phyloP scores from a whole-genome alignment of 30 jellyfish, hydroid and myxozoan species.

The Aurelia coerulea region DNA sequence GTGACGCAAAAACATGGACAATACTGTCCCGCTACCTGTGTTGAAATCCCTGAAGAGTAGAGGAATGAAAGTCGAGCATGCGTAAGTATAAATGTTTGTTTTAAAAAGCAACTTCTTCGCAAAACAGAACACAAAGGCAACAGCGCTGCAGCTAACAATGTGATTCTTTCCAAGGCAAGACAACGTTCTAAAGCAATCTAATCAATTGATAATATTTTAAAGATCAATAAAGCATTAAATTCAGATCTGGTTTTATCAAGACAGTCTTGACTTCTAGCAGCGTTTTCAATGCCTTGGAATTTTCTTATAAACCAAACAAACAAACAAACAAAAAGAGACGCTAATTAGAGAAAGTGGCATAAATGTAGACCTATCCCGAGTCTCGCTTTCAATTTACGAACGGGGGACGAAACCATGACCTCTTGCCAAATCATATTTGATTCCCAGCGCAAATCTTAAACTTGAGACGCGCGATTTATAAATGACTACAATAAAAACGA shows the following conservation, averaged over 20 bases:
- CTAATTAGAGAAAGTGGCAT: slow-evolving; percentile 18
- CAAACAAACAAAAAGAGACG: slow-evolving; percentile 18
- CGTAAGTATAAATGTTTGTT: slow-evolving; percentile 13
- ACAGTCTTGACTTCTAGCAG: slow-evolving; percentile 8
- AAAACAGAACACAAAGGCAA: slow-evolving; percentile 9
- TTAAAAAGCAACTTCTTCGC: background rate
- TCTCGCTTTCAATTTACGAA: slow-evolving; percentile 10
- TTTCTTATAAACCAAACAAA: background rate
- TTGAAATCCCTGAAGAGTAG: slow-evolving; percentile 13
- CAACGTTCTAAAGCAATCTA: slow-evolving; percentile 1
- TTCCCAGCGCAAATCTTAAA: slow-evolving; percentile 7
- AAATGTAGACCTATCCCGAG: slow-evolving; percentile 7
- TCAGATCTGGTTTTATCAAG: background rate
- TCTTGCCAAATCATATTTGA: slow-evolving; percentile 30
- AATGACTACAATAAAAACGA: background rate
- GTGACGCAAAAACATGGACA: slow-evolving; percentile 19
- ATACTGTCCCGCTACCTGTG: slow-evolving; percentile 26
- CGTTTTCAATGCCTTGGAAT: slow-evolving; percentile 29
- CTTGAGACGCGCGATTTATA: slow-evolving; percentile 12
- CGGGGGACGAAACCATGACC: slow-evolving; percentile 20
- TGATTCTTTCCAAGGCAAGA: slow-evolving; percentile 21
- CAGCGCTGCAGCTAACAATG: slow-evolving; percentile 28
- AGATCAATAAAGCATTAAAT: background rate
- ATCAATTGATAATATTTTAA: background rate
- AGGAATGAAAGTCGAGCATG: slow-evolving; percentile 23